Percentiles rank a stretch among this genome's conserved stretches.
Evolutionary conservation across 2,113 vertebrate genomes (phyloP).

Genomic region (Mixornis gularis): DNA sequence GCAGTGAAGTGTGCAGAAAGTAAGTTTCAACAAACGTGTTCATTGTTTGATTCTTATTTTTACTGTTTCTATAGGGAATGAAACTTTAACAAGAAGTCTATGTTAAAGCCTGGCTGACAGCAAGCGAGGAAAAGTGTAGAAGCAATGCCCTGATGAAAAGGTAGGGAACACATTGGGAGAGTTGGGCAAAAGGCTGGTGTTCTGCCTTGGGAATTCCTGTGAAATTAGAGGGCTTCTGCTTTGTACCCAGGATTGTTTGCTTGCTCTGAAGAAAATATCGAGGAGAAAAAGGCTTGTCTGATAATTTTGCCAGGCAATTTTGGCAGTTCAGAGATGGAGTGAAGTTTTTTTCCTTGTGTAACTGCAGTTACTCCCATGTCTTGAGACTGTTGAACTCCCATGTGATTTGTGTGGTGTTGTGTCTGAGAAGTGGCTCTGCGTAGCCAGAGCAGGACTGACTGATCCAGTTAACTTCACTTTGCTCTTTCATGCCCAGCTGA

Average conservation of each 20-base stretch:
- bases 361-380: neutral
- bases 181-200: neutral
- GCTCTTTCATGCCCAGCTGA: neutral
- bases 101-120: conserved; percentile 14
- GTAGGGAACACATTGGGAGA: neutral
- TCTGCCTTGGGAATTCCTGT: neutral
- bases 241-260: neutral
- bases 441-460: neutral
- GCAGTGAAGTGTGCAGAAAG: neutral
- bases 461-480: neutral
- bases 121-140: neutral
- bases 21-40: neutral
- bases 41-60: conserved; percentile 7
- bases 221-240: neutral
- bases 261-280: neutral
- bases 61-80: conserved; percentile 48
- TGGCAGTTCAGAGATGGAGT: neutral
- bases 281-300: neutral
- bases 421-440: neutral
- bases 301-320: neutral
- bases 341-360: neutral
- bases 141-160: conserved; percentile 59
- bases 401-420: neutral
- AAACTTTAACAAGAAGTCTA: conserved; percentile 18
- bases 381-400: neutral